Conservation (phyloP, 1,140 invertebrate genomes). For the Ericerus pela region DNA sequence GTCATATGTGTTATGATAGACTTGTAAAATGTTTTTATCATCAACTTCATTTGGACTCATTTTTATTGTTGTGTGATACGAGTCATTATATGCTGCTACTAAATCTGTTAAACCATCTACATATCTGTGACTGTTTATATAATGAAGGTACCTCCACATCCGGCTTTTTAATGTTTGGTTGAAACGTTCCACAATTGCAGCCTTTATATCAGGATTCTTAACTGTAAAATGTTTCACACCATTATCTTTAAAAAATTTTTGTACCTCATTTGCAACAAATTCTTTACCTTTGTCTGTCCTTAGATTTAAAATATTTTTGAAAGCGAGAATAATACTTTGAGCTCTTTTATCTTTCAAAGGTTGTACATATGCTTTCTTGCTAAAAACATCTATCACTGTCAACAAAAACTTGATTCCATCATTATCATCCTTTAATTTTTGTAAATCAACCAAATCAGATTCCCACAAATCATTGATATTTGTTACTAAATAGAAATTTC, state of each 20-base stretch:
- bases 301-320: background rate
- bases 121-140: slow-evolving; percentile 23
- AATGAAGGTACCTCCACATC: slow-evolving; percentile 32
- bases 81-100: slow-evolving; percentile 28
- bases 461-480: slow-evolving; percentile 30
- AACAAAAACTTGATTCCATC: slow-evolving; percentile 27
- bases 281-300: slow-evolving; percentile 23
- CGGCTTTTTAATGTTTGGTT: slow-evolving; percentile 31
- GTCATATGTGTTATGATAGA: background rate
- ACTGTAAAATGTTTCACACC: slow-evolving; percentile 29
- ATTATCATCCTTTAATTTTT: slow-evolving; percentile 26
- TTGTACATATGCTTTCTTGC: slow-evolving; percentile 27
- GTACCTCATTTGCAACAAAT: slow-evolving; percentile 23
- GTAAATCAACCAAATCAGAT: slow-evolving; percentile 29
- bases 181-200: slow-evolving; percentile 31
- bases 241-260: slow-evolving; percentile 22
- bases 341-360: slow-evolving; percentile 28
- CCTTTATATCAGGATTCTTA: slow-evolving; percentile 31
- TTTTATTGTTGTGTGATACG: slow-evolving; percentile 25
- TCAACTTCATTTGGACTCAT: background rate
- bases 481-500: slow-evolving; percentile 18
- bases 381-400: slow-evolving; percentile 30
- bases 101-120: background rate
- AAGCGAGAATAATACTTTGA: slow-evolving; percentile 5
- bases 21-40: background rate